Evolutionary conservation across 2,888 invertebrate species (phyloP).

Genomic region (Catocala sponsa): DNA sequence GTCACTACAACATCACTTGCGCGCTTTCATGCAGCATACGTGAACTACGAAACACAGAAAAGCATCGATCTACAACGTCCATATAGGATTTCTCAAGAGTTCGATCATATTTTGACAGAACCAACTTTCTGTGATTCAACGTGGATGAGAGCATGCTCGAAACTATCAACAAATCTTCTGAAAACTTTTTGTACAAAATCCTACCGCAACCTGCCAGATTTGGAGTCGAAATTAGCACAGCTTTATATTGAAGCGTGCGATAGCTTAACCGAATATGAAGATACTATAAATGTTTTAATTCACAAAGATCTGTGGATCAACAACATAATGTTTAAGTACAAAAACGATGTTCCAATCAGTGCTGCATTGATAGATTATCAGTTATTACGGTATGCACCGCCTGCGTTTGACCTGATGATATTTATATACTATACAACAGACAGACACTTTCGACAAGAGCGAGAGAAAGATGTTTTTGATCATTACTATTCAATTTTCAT

Average conservation of each 20-base stretch:
- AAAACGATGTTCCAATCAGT: constrained; percentile 57
- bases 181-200: constrained; percentile 63
- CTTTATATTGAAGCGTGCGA: constrained; percentile 63
- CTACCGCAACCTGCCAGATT: constrained; percentile 40
- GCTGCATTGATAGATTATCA: constrained; percentile 75
- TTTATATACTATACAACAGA: constrained; percentile 69
- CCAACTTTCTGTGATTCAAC: constrained; percentile 63
- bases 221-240: constrained; percentile 57
- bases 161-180: constrained; percentile 63
- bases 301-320: constrained; percentile 79
- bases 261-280: constrained; percentile 26
- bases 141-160: constrained; percentile 68
- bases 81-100: constrained; percentile 59
- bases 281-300: constrained; percentile 68
- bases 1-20: constrained; percentile 63
- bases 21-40: constrained; percentile 73
- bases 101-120: constrained; percentile 59
- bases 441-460: constrained; percentile 58
- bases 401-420: constrained; percentile 71
- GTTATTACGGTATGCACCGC: constrained; percentile 71
- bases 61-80: constrained; percentile 28
- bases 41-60: constrained; percentile 67
- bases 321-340: constrained; percentile 75
- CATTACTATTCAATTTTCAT: constrained; percentile 66
- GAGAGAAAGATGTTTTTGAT: constrained; percentile 59